Conservation (phyloP, 2,888 invertebrate genomes). For the Drosophila setosimentum region DNA sequence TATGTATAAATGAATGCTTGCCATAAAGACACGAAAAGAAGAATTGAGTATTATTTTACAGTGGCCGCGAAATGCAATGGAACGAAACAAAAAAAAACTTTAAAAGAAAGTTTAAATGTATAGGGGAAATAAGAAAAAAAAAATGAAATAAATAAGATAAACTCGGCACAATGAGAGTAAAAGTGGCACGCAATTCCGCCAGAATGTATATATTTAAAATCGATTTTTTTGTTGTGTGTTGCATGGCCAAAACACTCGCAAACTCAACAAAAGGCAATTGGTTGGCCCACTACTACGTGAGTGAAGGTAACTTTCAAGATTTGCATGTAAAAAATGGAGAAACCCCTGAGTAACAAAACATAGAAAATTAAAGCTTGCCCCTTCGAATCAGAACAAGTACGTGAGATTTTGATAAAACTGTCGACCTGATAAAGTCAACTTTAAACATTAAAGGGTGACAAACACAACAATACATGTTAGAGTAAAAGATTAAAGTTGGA, state of each 20-base stretch:
- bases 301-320: conserved; percentile 64
- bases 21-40: conserved; percentile 11
- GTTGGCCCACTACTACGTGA: conserved; percentile 55
- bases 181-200: conserved; percentile 57
- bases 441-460: conserved; percentile 30
- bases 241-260: conserved; percentile 17
- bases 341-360: conserved; percentile 29
- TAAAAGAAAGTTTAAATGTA: conserved; percentile 49
- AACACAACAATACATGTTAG: conserved; percentile 19
- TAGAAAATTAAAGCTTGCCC: conserved; percentile 23
- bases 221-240: conserved; percentile 48
- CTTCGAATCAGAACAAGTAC: conserved; percentile 47
- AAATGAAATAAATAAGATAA: conserved; percentile 20
- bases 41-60: conserved; percentile 3
- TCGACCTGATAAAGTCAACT: conserved; percentile 33
- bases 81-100: conserved; percentile 6
- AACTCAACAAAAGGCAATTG: conserved; percentile 21
- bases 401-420: conserved; percentile 56
- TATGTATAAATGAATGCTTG: neutral
- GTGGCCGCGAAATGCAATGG: conserved; percentile 16
- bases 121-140: conserved; percentile 15
- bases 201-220: conserved; percentile 50
- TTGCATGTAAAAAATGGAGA: conserved; percentile 52
- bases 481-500: conserved; percentile 15
- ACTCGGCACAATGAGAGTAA: conserved; percentile 59